These are phyloP conservation scores for Nycticryphes semicollaris DNA, from an alignment of 2,113 vertebrate genomes.

Conservation along the genomic window DNA sequence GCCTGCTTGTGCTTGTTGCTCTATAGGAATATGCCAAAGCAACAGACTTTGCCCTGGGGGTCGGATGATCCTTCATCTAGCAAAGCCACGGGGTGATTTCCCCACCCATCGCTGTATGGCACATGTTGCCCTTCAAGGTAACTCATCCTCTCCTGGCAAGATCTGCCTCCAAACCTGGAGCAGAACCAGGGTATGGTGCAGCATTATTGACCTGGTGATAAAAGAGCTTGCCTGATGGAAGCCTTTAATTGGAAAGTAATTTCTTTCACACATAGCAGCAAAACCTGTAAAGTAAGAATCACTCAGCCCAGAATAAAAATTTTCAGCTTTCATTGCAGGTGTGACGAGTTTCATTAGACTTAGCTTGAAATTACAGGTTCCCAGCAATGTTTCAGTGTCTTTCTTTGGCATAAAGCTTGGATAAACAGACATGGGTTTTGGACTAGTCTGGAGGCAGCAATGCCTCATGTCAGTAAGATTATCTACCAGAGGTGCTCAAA, in stretches of 20 bases:
- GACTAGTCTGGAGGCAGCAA: background rate
- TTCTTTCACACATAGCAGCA: background rate
- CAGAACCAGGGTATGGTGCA: background rate
- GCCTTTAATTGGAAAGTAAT: background rate
- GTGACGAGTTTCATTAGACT: background rate
- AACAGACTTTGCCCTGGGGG: background rate
- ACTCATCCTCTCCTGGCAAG: background rate
- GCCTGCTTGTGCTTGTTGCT: background rate
- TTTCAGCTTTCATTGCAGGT: background rate
- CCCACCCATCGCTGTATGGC: background rate
- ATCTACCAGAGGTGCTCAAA: background rate
- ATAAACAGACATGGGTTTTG: background rate
- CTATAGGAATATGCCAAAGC: background rate
- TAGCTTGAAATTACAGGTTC: background rate
- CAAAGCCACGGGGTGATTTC: background rate
- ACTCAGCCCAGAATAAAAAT: background rate
- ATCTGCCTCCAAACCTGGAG: background rate
- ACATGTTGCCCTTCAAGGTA: background rate
- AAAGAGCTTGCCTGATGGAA: background rate
- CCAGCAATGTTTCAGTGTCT: background rate
- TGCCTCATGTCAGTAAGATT: fast-evolving
- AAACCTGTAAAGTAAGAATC: background rate
- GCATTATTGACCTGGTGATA: background rate
- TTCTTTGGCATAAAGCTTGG: background rate
- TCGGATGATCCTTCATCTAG: background rate